A percentile compares a stretch with the other conserved stretches of the same genome.
Conservation (phyloP, 1,140 invertebrate species). For the Atta colombica region DNA sequence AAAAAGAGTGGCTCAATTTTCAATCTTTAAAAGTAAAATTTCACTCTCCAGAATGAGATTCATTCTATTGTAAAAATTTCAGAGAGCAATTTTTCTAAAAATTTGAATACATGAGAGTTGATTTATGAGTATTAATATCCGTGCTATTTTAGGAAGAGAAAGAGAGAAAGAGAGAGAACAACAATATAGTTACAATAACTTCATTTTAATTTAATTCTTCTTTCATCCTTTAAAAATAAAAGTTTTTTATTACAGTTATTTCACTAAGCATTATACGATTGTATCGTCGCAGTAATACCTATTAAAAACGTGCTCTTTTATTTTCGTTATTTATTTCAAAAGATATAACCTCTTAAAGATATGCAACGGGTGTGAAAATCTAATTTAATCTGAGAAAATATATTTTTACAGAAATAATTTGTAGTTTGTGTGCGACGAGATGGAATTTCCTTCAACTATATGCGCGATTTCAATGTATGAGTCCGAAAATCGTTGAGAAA, state of each 20-base stretch:
- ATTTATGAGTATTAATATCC: background rate
- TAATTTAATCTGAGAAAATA: background rate
- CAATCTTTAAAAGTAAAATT: no score
- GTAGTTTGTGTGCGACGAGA: background rate
- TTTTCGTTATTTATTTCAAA: background rate
- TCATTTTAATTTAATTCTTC: background rate
- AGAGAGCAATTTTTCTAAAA: no score
- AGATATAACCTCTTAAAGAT: background rate
- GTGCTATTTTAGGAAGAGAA: background rate
- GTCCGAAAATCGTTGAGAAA: constrained; percentile 32
- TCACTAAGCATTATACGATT: background rate
- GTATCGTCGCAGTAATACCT: background rate
- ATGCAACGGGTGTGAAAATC: background rate
- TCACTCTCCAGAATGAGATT: no score
- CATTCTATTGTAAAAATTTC: no score
- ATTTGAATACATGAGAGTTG: background rate
- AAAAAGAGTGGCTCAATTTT: no score
- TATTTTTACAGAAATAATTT: background rate
- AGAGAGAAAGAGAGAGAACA: background rate
- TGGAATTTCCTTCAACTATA: background rate
- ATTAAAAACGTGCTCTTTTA: background rate
- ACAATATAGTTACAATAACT: background rate
- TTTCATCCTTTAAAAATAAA: background rate
- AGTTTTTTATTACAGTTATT: background rate
- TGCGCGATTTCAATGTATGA: background rate